Evolutionary conservation across 2,113 vertebrate genomes (phyloP), one percentile per base, ranked within the genome.

Genomic region (Carassius carassius): DNA sequence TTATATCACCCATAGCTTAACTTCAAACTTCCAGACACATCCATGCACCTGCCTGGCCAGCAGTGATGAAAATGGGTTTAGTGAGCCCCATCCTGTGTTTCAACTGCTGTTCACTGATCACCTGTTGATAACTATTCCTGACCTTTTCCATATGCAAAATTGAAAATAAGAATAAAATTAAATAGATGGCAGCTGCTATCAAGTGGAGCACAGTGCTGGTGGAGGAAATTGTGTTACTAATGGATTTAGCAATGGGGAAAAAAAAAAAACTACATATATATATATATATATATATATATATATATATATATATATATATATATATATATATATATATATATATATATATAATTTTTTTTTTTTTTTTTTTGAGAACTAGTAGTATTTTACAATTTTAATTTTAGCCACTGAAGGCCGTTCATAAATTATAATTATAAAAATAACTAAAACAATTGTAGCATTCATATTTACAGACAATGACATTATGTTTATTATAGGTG

Each of bases 121-220:
- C 92, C 91, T 91, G 94, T 95, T 93, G 92, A 95, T 94, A 94
- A 95, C 93, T 94, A 94, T 94, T 94, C 92, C 93, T 94, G 93
- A 94, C 94, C 94, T 94, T 95, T 93, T 89, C 90, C 90, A 87
- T 91, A 89, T 89, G 70, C 91, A 91, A 94, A 94, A 94, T 94
- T 94, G 93, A 94, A 94, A 94, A 93, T 93, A 92, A 94, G 93
- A 93, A 93, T 93, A 93, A 94, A 92, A 91, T 89, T 93, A 94
- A 92, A 94, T 92, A 92, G 90, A 93, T 92, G 90, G 90, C 49
- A 91, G 92, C 94, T 94, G 92, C 89, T 94, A 94, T 94, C 92
- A 92, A 92, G 90, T 87, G 82, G 88, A 72, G 87, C 83, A 88
- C 86, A 88, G 89, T 90, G 92, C 91, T 91, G 92, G 89, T 84